phyloP scores from a whole-genome alignment of 2,888 invertebrate species.

The Sarcophaga caerulescens region DNA sequence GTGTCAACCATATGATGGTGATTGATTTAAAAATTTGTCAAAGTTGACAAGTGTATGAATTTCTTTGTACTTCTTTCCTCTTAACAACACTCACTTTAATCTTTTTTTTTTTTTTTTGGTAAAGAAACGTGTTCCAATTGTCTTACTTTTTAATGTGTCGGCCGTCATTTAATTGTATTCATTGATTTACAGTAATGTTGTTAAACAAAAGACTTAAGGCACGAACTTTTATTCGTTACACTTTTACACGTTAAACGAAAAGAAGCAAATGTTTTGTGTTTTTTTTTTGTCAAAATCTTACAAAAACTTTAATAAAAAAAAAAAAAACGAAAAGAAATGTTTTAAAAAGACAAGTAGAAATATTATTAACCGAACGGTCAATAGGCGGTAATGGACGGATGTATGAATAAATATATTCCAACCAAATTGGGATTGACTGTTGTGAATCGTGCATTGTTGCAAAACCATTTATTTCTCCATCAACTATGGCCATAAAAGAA shows the following conservation, averaged over 20 bases:
- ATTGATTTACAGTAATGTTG: slow-evolving; percentile 30
- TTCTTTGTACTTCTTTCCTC: background rate
- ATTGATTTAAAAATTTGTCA: slow-evolving; percentile 61
- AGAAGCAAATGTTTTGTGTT: background rate
- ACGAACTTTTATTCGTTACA: slow-evolving; percentile 5
- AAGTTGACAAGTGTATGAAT: slow-evolving; percentile 51
- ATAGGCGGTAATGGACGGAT: background rate
- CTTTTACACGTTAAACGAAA: background rate
- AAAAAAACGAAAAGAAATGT: background rate
- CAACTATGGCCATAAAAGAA: background rate
- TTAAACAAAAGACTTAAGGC: slow-evolving; percentile 43
- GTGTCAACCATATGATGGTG: slow-evolving; percentile 11
- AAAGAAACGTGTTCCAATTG: slow-evolving; percentile 52
- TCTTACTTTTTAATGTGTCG: slow-evolving; percentile 42
- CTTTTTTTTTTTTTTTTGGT: background rate
- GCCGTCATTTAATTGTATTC: slow-evolving; percentile 6
- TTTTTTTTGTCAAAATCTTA: background rate
- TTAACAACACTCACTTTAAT: background rate
- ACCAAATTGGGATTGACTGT: background rate
- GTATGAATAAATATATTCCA: background rate
- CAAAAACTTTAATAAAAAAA: background rate
- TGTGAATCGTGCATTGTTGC: background rate
- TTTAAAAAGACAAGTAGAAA: background rate
- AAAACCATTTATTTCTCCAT: background rate
- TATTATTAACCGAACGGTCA: background rate